Conservation (phyloP, 2,797 vertebrate genomes). For the Anniella stebbinsi region DNA sequence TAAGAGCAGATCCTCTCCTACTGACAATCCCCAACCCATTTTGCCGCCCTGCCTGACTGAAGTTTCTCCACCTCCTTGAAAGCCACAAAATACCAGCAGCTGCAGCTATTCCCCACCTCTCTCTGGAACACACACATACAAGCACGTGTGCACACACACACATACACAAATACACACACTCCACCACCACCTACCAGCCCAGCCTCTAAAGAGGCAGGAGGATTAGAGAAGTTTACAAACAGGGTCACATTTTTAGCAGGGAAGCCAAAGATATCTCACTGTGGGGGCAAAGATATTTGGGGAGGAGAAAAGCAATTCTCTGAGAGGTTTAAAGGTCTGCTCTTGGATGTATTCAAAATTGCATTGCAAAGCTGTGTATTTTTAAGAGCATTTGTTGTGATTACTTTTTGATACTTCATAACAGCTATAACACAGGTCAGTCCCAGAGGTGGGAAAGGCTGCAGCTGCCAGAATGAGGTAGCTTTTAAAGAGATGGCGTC, state of each 20-base stretch:
- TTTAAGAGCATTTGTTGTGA: conserved; percentile 2
- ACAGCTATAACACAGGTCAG: background rate
- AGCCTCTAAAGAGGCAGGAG: background rate
- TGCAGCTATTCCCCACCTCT: background rate
- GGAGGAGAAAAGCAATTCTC: background rate
- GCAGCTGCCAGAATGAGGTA: background rate
- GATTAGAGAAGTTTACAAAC: background rate
- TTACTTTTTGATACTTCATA: conserved; percentile 7
- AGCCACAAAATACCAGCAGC: background rate
- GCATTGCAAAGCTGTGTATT: background rate
- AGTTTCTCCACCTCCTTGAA: background rate
- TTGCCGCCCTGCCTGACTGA: background rate
- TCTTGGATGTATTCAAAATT: background rate
- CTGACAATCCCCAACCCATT: background rate
- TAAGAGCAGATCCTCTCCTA: background rate
- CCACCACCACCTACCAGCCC: background rate
- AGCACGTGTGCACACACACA: no score
- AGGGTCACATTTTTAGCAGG: background rate
- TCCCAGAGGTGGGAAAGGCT: background rate
- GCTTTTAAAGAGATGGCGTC: background rate
- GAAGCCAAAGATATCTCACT: background rate
- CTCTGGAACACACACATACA: background rate
- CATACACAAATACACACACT: no score
- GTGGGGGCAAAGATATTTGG: background rate
- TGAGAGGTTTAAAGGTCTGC: background rate